These are phyloP conservation scores for Poeciliopsis turneri DNA, from an alignment of 2,797 vertebrate genomes.

Conservation along the genomic window DNA sequence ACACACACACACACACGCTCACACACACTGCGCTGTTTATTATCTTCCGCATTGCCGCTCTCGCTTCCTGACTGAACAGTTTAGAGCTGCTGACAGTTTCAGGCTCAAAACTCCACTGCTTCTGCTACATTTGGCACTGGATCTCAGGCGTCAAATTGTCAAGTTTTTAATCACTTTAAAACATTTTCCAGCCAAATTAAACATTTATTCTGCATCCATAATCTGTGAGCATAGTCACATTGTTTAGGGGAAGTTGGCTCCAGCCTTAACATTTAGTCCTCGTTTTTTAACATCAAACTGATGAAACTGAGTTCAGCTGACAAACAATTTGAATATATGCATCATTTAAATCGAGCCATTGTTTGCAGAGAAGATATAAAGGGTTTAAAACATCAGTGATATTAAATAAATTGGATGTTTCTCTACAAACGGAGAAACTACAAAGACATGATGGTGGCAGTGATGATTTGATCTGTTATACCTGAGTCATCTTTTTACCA, in stretches of 20 bases:
- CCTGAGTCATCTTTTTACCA: no score
- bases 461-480: no score
- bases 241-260: background rate
- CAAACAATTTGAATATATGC: background rate
- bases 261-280: background rate
- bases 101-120: background rate
- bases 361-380: background rate
- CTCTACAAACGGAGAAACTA: background rate
- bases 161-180: background rate
- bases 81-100: slow-evolving; percentile 28
- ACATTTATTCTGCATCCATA: background rate
- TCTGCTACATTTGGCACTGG: background rate
- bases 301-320: background rate
- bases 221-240: background rate
- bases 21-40: slow-evolving; percentile 29
- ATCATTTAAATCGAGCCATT: background rate
- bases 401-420: background rate
- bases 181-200: background rate
- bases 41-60: slow-evolving; percentile 74
- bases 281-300: background rate
- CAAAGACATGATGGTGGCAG: background rate
- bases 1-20: slow-evolving; percentile 13
- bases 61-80: slow-evolving; percentile 65
- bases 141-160: background rate
- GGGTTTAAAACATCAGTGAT: background rate